Base-by-base conservation (phyloP, 2,888 invertebrate genomes). In the Sceliomorpha sp. region DNA sequence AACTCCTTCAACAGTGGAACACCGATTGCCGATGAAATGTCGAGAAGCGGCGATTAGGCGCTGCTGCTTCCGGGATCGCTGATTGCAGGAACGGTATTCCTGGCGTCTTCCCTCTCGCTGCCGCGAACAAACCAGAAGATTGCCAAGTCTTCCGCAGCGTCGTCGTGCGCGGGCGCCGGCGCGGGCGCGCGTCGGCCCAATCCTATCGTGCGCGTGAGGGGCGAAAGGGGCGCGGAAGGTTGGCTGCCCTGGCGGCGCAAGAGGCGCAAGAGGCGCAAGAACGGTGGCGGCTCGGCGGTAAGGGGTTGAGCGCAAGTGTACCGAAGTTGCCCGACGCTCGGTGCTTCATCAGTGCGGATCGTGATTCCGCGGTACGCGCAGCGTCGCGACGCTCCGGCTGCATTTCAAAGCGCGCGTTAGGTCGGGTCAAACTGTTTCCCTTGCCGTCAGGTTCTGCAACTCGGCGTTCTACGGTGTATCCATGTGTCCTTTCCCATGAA, bases 291-390 rank as follows among this genome's bases (percentile, higher is more conserved):
- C n/a, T n/a, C n/a, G n/a, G n/a, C 34, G 14, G 31, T 10, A 44
- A 44, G 59, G 60, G 64, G 72, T 68, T 50, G 74, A 53, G 60
- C 50, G 58, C 56, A 76, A 75, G 73, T 72, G 74, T 79, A 80
- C 81, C 81, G 76, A 84, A 85, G 80, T 85, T 83, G 82, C 80
- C 76, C 82, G 81, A 81, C 85, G 84, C 83, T 83, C 84, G 85
- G 85, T 84, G 83, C 82, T 82, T 81, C 81, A 79, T 83, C 84
- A 86, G 86, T 86, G 82, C 84, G 84, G 78, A 84, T 85, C 84
- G 86, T 84, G 85, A 86, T 85, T 84, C 84, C 82, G 84, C 82
- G 80, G 77, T 77, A 78, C 80, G 82, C 83, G 81, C 79, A 82
- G 77, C 82, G 79, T 76, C 76, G 81, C 73, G 74, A 64, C 71